phyloP scores from a whole-genome alignment of 2,888 invertebrate genomes.

The Eueremaeus valkanovi region DNA sequence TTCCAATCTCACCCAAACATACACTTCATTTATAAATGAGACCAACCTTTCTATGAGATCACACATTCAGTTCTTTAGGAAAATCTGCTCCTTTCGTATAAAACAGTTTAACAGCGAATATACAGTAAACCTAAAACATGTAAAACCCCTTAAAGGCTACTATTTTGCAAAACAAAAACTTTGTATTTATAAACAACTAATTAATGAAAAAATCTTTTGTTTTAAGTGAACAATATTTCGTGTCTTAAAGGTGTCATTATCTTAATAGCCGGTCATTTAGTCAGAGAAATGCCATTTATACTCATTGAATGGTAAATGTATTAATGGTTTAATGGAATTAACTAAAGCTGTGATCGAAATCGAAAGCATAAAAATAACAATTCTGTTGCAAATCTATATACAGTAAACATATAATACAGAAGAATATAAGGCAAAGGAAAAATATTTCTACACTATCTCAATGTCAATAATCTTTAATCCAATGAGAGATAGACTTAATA shows the following conservation, averaged over 20 bases:
- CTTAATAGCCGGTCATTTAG: background rate
- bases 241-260: slow-evolving; percentile 19
- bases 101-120: background rate
- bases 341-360: background rate
- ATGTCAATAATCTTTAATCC: slow-evolving; percentile 7
- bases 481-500: background rate
- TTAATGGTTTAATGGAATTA: slow-evolving; percentile 1
- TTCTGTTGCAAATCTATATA: slow-evolving; percentile 4
- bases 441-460: background rate
- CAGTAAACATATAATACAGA: too few relatives aligned
- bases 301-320: slow-evolving; percentile 2
- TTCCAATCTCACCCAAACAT: too few relatives aligned
- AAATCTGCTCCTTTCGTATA: too few relatives aligned
- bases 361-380: background rate
- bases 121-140: background rate
- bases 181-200: background rate
- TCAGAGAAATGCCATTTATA: background rate
- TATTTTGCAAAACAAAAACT: background rate
- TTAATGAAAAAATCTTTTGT: background rate
- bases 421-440: background rate
- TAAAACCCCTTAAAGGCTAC: background rate
- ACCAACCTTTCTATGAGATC: background rate
- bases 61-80: background rate
- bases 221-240: background rate
- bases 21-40: too few relatives aligned